Percentiles rank a stretch among this genome's conserved stretches.
Evolutionary conservation across 2,888 invertebrate genomes (phyloP).

Genomic region (Eristalinus aeneus): DNA sequence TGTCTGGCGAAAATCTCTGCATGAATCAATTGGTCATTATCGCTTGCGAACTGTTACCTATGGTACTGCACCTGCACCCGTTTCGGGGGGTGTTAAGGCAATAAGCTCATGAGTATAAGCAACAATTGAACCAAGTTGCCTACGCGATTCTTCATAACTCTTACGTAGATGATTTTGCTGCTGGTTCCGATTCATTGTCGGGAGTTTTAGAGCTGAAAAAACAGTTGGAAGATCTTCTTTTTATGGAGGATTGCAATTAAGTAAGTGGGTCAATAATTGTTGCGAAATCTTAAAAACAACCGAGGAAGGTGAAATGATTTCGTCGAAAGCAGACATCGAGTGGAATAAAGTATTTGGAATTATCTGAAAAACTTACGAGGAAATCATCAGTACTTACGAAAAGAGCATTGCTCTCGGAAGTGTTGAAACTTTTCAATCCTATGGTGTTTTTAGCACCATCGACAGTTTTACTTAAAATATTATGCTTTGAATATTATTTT

Average conservation of each 20-base stretch:
- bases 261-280: neutral
- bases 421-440: neutral
- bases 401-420: neutral
- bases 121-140: constrained; percentile 24
- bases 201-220: constrained; percentile 4
- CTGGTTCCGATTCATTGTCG: constrained; percentile 42
- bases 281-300: neutral
- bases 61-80: constrained; percentile 60
- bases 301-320: neutral
- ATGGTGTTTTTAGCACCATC: neutral
- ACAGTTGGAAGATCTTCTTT: constrained; percentile 1
- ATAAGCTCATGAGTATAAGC: constrained; percentile 23
- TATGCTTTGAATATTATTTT: neutral
- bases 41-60: constrained; percentile 60
- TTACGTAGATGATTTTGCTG: constrained; percentile 56
- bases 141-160: constrained; percentile 12
- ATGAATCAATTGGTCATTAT: constrained; percentile 28
- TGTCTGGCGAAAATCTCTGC: constrained; percentile 28
- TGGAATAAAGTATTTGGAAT: constrained; percentile 13
- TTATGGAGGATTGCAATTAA: neutral
- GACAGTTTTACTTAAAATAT: neutral
- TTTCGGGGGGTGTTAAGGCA: constrained; percentile 38
- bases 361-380: neutral
- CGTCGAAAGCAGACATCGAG: neutral
- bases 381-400: neutral